Percentiles rank a stretch among this genome's conserved stretches.
Evolutionary conservation across 2,113 vertebrate species (phyloP).

Genomic region (Cololabis saira): DNA sequence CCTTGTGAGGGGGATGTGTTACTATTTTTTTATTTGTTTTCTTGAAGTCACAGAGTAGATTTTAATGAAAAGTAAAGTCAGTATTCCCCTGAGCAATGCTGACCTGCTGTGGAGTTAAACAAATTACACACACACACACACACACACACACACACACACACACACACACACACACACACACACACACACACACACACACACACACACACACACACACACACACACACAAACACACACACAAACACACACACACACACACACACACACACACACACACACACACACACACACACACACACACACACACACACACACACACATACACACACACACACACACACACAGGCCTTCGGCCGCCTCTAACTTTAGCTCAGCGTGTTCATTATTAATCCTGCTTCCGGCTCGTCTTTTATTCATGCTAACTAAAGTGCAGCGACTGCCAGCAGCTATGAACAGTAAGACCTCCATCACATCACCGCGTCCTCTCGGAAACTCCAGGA

Average conservation of each 20-base stretch:
- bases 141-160: not conserved
- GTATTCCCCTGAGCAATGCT: slow-evolving; percentile 22
- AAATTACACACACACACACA: slow-evolving; percentile 50
- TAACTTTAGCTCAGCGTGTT: slow-evolving; percentile 56
- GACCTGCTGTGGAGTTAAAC: slow-evolving; percentile 37
- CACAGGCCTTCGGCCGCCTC: slow-evolving; percentile 28
- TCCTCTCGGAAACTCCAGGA: slow-evolving; percentile 9
- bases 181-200: not conserved
- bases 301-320: slow-evolving; percentile 34
- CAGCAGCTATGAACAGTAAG: slow-evolving; percentile 41
- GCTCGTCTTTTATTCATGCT: slow-evolving; percentile 75
- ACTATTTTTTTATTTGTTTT: not conserved
- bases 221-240: slow-evolving; percentile 30
- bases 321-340: slow-evolving; percentile 18
- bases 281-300: slow-evolving; percentile 49
- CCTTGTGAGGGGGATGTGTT: not conserved
- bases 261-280: slow-evolving; percentile 44
- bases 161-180: not conserved
- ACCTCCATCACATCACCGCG: slow-evolving; percentile 16
- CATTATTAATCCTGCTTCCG: slow-evolving; percentile 69
- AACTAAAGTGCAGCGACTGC: slow-evolving; percentile 63
- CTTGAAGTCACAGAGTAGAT: slow-evolving; percentile 31
- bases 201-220: not conserved
- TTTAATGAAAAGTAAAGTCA: slow-evolving; percentile 65
- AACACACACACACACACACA: slow-evolving; percentile 38